Evolutionary conservation across 2,113 vertebrate species (phyloP).

Genomic region (Elachura formosa): DNA sequence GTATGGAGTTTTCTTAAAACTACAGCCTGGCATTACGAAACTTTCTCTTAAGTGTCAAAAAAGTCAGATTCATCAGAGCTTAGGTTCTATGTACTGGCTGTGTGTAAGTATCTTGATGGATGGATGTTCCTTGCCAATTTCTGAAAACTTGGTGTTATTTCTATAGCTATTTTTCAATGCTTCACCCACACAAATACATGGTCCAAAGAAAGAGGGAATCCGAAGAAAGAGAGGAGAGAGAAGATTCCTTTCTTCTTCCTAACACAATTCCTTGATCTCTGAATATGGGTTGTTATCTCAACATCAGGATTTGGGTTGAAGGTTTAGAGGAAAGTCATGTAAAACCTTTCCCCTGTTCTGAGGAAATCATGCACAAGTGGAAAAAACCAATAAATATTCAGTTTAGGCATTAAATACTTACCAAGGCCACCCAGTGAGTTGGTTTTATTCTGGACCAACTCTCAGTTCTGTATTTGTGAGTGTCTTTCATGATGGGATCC

Average conservation of each 20-base stretch:
- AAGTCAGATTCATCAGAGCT: not conserved
- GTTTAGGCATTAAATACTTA: not conserved
- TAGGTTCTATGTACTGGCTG: not conserved
- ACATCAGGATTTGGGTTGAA: not conserved
- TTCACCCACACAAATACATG: not conserved
- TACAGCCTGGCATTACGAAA: not conserved
- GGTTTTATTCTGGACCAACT: not conserved
- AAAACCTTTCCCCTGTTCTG: not conserved
- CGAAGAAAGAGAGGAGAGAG: not conserved
- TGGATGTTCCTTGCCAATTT: not conserved
- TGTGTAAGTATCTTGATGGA: not conserved
- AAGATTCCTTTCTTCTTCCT: not conserved
- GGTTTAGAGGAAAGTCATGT: not conserved
- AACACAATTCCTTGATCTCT: not conserved
- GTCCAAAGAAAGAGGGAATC: not conserved
- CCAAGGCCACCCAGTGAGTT: constrained; percentile 25
- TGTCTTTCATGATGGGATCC: not conserved
- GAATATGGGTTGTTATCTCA: not conserved
- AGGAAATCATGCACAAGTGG: not conserved
- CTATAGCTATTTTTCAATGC: not conserved
- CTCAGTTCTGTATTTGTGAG: not conserved
- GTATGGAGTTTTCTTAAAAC: not conserved
- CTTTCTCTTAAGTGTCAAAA: not conserved
- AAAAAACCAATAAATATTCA: constrained; percentile 12
- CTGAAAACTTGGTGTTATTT: not conserved